phyloP scores from a whole-genome alignment of 1,140 invertebrate species.

The Drosophila neocordata region DNA sequence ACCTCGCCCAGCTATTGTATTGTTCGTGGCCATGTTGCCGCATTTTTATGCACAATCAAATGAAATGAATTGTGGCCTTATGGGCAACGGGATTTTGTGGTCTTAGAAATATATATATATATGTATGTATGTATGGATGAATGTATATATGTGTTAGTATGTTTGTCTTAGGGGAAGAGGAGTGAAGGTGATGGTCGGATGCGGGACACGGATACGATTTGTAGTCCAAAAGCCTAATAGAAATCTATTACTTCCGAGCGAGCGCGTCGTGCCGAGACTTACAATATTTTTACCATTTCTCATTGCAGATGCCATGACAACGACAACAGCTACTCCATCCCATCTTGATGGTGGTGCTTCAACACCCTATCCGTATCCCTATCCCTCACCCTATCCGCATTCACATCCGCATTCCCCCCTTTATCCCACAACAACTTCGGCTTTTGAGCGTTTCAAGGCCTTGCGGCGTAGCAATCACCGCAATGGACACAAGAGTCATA shows the following conservation, averaged over 20 bases:
- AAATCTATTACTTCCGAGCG: constrained; percentile 75
- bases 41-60: constrained; percentile 60
- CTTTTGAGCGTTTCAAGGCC: constrained; percentile 72
- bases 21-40: constrained; percentile 31
- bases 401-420: background rate
- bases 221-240: constrained; percentile 58
- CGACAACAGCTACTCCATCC: constrained; percentile 3
- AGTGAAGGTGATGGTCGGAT: background rate
- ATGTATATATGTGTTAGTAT: background rate
- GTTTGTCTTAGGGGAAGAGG: background rate
- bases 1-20: constrained; percentile 2
- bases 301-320: constrained; percentile 31
- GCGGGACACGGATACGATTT: constrained; percentile 31
- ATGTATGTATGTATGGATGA: background rate
- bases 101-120: constrained; percentile 30
- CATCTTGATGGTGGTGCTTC: background rate
- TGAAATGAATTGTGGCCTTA: constrained; percentile 58
- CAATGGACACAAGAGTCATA: constrained; percentile 74
- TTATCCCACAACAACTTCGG: constrained; percentile 30
- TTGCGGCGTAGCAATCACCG: constrained; percentile 59
- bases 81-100: constrained; percentile 53
- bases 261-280: constrained; percentile 55
- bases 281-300: constrained; percentile 30
- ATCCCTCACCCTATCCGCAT: background rate
- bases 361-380: background rate